Base-by-base conservation (phyloP, 2,797 vertebrate genomes). In the Cynodonichthys magdalenae region DNA sequence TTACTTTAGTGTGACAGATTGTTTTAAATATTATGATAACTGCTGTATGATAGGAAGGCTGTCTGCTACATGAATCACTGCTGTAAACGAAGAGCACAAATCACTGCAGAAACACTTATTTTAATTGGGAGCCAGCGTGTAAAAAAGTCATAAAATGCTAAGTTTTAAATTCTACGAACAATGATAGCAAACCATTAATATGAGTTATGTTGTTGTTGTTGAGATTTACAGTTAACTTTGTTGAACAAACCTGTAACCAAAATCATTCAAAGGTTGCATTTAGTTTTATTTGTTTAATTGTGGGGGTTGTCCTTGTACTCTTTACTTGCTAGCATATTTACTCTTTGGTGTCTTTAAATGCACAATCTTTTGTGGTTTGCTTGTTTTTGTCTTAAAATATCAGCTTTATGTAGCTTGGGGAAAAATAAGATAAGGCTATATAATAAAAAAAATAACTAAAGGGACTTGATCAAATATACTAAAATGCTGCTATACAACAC, bases 11-110 rank as follows among this genome's bases (percentile, higher is more conserved):
- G 0, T 48, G 76, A 75, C 53, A 57, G 51, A 71, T 59, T 42
- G 54, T 14, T 63, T 24, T 45, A 63, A 79, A 61, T 71, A 59
- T 73, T 70, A 44, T 5, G n/a, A 74, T 57, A 63, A 20, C 47
- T 39, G 31, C 53, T 62, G 41, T 67, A 71, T 65, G 27, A 56
- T 47, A 61, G 20, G 28, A 68, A 60, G 50, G 28, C 59, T 70
- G 54, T 54, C 51, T 63, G 53, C 61, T 34, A 28, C 49, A 18
- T 77, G 53, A 79, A 49, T 81, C 63, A 53, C 39, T 24, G 52
- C 66, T 59, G 39, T 48, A 81, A 64, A 65, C 58, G 28, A 53
- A 46, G 46, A 53, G 57, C 27, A 28, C 19, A 17, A 31, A 57
- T 52, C 14, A 12, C 18, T 36, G n/a, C 53, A 59, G n/a, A 42